Conservation (phyloP, 1,140 invertebrate genomes). For the Macrotrachela quadricornifera region DNA sequence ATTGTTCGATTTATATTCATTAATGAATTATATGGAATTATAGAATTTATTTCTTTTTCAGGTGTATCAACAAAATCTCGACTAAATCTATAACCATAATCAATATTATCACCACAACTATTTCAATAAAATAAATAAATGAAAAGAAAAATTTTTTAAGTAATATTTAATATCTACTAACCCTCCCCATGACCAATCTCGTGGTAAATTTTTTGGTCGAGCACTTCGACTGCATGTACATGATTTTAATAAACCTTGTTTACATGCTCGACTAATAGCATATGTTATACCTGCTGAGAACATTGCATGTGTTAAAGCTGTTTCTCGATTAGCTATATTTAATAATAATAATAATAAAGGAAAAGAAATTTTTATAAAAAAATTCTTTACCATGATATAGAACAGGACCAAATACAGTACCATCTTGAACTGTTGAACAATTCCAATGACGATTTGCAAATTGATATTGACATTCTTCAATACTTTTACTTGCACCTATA, state of each 20-base stretch:
- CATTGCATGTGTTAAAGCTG: constrained; percentile 69
- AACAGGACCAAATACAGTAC: constrained; percentile 49
- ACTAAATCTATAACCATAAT: constrained; percentile 82
- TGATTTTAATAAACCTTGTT: constrained; percentile 60
- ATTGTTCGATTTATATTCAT: too few species aligned
- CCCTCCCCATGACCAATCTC: constrained; percentile 87
- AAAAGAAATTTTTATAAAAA: constrained; percentile 7
- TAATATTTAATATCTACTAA: too few species aligned
- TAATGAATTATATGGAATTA: not conserved
- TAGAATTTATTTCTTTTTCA: constrained; percentile 42
- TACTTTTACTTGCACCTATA: constrained; percentile 23
- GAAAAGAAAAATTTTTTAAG: too few species aligned
- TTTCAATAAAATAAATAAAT: too few species aligned
- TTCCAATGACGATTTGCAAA: constrained; percentile 28
- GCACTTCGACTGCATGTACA: constrained; percentile 62
- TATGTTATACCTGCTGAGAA: constrained; percentile 67
- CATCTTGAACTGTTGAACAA: constrained; percentile 22
- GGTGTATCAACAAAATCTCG: constrained; percentile 70
- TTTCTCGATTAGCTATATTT: constrained; percentile 53
- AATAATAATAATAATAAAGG: constrained; percentile 1
- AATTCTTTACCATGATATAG: not conserved
- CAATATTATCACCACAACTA: constrained; percentile 66
- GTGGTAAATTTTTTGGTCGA: constrained; percentile 52
- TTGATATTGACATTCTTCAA: constrained; percentile 28
- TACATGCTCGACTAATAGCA: constrained; percentile 58